Base-by-base conservation (phyloP, 2,888 invertebrate genomes). In the Hemistola chrysoprasaria region DNA sequence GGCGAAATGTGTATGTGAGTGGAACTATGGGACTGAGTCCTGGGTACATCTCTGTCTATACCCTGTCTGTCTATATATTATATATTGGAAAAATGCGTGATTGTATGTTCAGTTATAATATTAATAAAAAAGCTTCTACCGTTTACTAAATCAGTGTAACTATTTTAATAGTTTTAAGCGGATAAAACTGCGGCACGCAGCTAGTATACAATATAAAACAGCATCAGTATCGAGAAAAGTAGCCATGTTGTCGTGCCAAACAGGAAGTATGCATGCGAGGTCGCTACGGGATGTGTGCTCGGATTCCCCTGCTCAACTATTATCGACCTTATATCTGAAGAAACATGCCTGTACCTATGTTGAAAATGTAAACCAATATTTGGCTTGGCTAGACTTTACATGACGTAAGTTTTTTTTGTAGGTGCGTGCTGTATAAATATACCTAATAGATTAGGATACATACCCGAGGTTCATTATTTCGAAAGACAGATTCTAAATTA, bases 211-310 rank as follows among this genome's bases (percentile, higher is more conserved):
- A 53, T 57, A 69, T 65, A 71, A 68, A 63, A 57, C 61, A 66
- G 56, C 60, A 57, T 63, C 47, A 67, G 75, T 76, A 78, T 73
- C 64, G 78, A 76, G 74, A 67, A 65, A 71, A 81, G 79, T 69
- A 79, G 87, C 73, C 87, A 59, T 60, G 75, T 62, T 78, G 86
- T 76, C 86, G 83, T 82, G 87, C 87, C 87, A 87, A 87, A 86
- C 85, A 83, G 87, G 87, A 87, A 87, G 85, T 74, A 61, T 66
- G 80, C 76, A 68, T 71, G 75, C 77, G 75, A 83, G 73, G 72
- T 75, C 71, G 71, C 62, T 60, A 56, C 65, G 75, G 77, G 79
- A 79, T 80, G 75, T 77, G 78, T 67, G 81, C 77, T 81, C 82
- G 82, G 78, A 84, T 75, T 76, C 78, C 50, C 62, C 59, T 67